Percentiles rank a stretch among this genome's conserved stretches.
Evolutionary conservation across 2,888 invertebrate species (phyloP).

Genomic region (Dastarcus helophoroides): DNA sequence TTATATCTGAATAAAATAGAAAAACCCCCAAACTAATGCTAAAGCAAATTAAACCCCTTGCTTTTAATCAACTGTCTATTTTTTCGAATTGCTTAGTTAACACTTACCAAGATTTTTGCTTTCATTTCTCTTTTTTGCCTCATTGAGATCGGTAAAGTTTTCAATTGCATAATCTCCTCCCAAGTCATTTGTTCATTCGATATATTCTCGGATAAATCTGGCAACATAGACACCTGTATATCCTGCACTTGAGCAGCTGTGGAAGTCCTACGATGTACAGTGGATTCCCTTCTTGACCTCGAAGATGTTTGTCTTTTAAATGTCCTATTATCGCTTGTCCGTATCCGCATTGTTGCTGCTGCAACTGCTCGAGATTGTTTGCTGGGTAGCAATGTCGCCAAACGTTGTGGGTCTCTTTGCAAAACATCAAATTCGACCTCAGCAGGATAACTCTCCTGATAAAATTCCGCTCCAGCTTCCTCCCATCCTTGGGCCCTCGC

Average conservation of each 20-base stretch:
- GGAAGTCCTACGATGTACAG: constrained; percentile 42
- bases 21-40: too few relatives aligned
- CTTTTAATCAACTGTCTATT: too few relatives aligned
- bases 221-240: constrained; percentile 66
- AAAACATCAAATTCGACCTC: constrained; percentile 56
- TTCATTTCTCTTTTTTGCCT: constrained; percentile 70
- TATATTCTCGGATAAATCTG: constrained; percentile 71
- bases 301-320: constrained; percentile 47
- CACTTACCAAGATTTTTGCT: constrained; percentile 60
- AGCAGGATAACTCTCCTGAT: constrained; percentile 68
- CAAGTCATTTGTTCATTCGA: constrained; percentile 74
- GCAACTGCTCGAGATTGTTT: constrained; percentile 62
- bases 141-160: constrained; percentile 75
- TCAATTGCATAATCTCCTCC: constrained; percentile 80
- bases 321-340: constrained; percentile 50
- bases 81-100: too few relatives aligned
- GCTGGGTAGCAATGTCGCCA: constrained; percentile 66
- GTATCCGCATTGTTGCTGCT: constrained; percentile 16
- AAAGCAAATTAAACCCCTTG: too few relatives aligned
- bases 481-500: constrained; percentile 62
- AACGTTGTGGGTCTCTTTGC: constrained; percentile 58
- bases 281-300: constrained; percentile 41
- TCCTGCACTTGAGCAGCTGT: constrained; percentile 40
- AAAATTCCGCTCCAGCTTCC: constrained; percentile 75
- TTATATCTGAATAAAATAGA: too few relatives aligned